Evolutionary conservation across 2,888 invertebrate genomes (phyloP).

Genomic region (Caenorhabditis zanzibari): DNA sequence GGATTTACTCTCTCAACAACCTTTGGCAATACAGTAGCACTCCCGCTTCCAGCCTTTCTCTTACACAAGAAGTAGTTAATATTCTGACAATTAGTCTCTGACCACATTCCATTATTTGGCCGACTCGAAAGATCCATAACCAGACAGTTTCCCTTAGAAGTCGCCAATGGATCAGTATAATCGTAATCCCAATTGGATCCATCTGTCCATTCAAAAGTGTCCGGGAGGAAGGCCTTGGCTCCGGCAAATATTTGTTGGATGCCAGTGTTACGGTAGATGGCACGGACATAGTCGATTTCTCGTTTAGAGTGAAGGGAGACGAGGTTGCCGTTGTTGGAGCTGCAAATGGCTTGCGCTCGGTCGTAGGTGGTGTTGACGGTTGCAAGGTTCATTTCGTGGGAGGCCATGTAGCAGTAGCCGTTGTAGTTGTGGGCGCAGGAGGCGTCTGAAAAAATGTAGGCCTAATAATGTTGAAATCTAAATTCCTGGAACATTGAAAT

Average conservation of each 20-base stretch:
- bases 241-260: slow-evolving; percentile 16
- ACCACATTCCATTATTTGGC: slow-evolving; percentile 24
- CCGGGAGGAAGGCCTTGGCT: slow-evolving; percentile 21
- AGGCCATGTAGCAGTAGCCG: slow-evolving; percentile 38
- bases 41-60: background rate
- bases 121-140: slow-evolving; percentile 9
- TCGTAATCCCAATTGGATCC: slow-evolving; percentile 23
- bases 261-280: slow-evolving; percentile 19
- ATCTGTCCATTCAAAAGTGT: slow-evolving; percentile 32
- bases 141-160: slow-evolving; percentile 11
- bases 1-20: background rate
- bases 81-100: slow-evolving; percentile 12
- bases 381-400: slow-evolving; percentile 1
- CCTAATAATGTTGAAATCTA: too few relatives aligned
- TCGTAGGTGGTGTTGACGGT: background rate
- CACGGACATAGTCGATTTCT: slow-evolving; percentile 22
- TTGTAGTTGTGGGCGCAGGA: slow-evolving; percentile 34
- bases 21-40: background rate
- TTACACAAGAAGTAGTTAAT: slow-evolving; percentile 35
- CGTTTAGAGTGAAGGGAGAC: slow-evolving; percentile 27
- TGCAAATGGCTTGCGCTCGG: slow-evolving; percentile 22
- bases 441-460: background rate
- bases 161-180: slow-evolving; percentile 22
- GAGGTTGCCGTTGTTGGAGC: slow-evolving; percentile 3
- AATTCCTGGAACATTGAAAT: too few relatives aligned